Conservation (phyloP, 2,888 invertebrate genomes). For the Drosophila austrosaltans region DNA sequence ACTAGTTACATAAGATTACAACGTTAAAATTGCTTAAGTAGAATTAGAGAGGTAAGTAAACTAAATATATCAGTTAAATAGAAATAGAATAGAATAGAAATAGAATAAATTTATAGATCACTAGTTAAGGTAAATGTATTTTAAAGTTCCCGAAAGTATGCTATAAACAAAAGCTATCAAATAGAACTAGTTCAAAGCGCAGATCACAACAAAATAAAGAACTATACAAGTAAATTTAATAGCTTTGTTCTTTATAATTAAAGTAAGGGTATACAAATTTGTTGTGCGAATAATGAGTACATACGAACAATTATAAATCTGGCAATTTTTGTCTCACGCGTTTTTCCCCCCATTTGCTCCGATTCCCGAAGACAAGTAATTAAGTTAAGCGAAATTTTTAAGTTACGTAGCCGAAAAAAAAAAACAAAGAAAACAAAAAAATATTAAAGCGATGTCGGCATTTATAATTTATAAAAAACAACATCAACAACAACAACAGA, state of each 20-base stretch:
- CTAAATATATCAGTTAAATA: too few species aligned
- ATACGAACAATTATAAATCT: neutral
- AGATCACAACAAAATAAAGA: too few species aligned
- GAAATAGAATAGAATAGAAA: neutral
- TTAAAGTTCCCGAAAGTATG: neutral
- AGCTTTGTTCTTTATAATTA: neutral
- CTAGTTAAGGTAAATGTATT: neutral
- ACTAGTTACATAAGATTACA: neutral
- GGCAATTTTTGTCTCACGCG: constrained; percentile 7
- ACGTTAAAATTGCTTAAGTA: too few species aligned
- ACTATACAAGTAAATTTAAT: neutral
- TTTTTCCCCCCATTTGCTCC: neutral
- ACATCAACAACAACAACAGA: constrained; percentile 10
- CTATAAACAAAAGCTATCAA: neutral
- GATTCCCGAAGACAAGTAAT: constrained; percentile 31
- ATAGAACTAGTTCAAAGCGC: neutral
- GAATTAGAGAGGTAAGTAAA: too few species aligned
- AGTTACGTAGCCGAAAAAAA: constrained; percentile 40
- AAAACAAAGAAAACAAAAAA: neutral
- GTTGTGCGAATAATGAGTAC: too few species aligned
- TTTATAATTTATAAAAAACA: constrained; percentile 22
- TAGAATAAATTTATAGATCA: too few species aligned
- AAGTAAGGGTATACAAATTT: neutral
- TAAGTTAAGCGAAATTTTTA: constrained; percentile 51
- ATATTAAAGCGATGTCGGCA: constrained; percentile 10